phyloP scores from a whole-genome alignment of 2,888 invertebrate genomes.

The Ypsolopha scabrella region DNA sequence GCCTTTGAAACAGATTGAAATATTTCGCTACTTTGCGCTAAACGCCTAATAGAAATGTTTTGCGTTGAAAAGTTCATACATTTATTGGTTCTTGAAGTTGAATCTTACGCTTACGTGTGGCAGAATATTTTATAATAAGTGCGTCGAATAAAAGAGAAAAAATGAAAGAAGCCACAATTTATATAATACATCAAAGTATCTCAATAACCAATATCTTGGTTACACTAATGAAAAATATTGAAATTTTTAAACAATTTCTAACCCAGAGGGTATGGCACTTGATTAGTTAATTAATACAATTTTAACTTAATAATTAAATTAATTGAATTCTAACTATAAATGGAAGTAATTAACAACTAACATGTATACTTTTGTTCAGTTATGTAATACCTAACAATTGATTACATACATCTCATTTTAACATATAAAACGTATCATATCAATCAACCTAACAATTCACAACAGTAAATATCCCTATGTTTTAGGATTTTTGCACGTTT shows the following conservation, averaged over 20 bases:
- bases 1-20: neutral
- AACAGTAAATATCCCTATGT: neutral
- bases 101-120: neutral
- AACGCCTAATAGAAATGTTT: no score
- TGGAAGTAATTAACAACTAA: conserved; percentile 1
- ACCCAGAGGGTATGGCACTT: conserved; percentile 3
- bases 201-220: neutral
- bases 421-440: neutral
- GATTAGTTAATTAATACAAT: conserved; percentile 5
- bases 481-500: no score
- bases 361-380: conserved; percentile 5
- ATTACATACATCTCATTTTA: neutral
- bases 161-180: no score
- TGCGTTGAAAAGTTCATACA: no score
- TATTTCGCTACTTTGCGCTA: no score
- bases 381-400: conserved; percentile 4
- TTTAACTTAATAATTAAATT: conserved; percentile 5
- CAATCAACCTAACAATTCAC: neutral
- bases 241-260: neutral
- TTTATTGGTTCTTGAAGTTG: neutral
- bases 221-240: neutral
- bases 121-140: neutral
- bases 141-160: neutral
- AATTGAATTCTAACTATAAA: conserved; percentile 4
- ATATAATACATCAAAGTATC: no score